Evolutionary conservation across 2,113 vertebrate species (phyloP).

Genomic region (Periophthalmodon schlosseri): DNA sequence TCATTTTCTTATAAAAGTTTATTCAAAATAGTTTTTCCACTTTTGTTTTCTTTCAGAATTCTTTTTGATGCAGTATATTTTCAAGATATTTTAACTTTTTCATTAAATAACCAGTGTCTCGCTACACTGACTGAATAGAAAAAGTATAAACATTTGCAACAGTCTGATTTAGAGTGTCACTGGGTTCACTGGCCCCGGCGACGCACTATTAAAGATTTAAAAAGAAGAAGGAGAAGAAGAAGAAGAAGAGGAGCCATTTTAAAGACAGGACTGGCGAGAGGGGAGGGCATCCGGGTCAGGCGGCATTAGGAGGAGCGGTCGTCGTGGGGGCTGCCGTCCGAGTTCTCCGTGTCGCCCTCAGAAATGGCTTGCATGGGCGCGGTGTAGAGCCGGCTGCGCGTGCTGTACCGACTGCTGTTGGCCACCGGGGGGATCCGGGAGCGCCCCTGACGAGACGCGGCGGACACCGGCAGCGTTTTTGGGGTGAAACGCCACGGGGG

Average conservation of each 20-base stretch:
- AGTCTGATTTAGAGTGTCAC: constrained; percentile 39
- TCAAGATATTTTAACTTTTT: constrained; percentile 34
- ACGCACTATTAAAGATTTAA: constrained; percentile 37
- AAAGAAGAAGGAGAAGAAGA: constrained; percentile 49
- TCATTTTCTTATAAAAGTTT: constrained; percentile 38
- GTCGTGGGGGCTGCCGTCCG: constrained; percentile 94
- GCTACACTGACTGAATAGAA: constrained; percentile 28
- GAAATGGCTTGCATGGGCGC: constrained; percentile 99
- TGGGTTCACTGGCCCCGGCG: constrained; percentile 28
- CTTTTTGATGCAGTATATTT: constrained; percentile 56
- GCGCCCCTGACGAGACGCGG: constrained; percentile 89
- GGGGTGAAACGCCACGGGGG: constrained; percentile 91
- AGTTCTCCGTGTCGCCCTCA: constrained; percentile 96
- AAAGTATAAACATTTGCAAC: constrained; percentile 37
- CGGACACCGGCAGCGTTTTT: constrained; percentile 86
- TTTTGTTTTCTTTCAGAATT: constrained; percentile 33
- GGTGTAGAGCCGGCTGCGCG: constrained; percentile 94
- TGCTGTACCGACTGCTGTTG: constrained; percentile 97
- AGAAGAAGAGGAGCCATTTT: constrained; percentile 47
- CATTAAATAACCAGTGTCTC: constrained; percentile 34
- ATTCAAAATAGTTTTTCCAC: constrained; percentile 62
- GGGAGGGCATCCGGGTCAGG: constrained; percentile 28
- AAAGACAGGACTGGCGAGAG: constrained; percentile 38
- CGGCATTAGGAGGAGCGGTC: constrained; percentile 93
- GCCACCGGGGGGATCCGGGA: constrained; percentile 91